These are phyloP conservation scores for Lithophane leautieri DNA, from an alignment of 2,888 invertebrate genomes.

Conservation along the genomic window DNA sequence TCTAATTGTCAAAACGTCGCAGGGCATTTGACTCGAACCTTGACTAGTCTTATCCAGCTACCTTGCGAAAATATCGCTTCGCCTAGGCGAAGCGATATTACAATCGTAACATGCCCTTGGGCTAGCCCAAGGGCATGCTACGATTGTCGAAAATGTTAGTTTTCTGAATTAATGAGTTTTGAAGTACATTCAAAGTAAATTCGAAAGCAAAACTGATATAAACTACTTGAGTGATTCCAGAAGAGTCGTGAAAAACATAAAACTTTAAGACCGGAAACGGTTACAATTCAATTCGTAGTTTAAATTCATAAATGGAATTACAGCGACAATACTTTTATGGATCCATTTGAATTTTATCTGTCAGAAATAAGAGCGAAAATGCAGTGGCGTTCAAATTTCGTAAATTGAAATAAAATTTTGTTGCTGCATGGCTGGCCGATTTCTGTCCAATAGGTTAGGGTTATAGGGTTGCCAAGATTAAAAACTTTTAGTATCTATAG, in stretches of 20 bases:
- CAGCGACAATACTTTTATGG: slow-evolving; percentile 52
- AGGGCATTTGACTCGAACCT: not conserved
- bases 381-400: slow-evolving; percentile 47
- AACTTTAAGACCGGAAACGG: slow-evolving; percentile 60
- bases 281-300: slow-evolving; percentile 53
- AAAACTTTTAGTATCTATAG: not conserved
- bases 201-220: not conserved
- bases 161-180: not conserved
- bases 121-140: too few species aligned
- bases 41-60: not conserved
- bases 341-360: slow-evolving; percentile 47
- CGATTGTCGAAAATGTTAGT: too few species aligned
- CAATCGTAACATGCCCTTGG: too few species aligned
- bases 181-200: not conserved
- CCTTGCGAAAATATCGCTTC: too few species aligned
- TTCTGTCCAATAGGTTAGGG: slow-evolving; percentile 45
- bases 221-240: not conserved
- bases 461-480: slow-evolving; percentile 52
- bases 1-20: not conserved
- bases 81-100: too few species aligned
- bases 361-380: slow-evolving; percentile 49
- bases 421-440: slow-evolving; percentile 56
- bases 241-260: slow-evolving; percentile 5
- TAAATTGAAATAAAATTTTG: slow-evolving; percentile 62
- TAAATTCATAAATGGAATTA: slow-evolving; percentile 61